A percentile compares a stretch with the other conserved stretches of the same genome.
These are phyloP conservation scores for Tautogolabrus adspersus DNA, from an alignment of 2,113 vertebrate species.

Conservation along the genomic window DNA sequence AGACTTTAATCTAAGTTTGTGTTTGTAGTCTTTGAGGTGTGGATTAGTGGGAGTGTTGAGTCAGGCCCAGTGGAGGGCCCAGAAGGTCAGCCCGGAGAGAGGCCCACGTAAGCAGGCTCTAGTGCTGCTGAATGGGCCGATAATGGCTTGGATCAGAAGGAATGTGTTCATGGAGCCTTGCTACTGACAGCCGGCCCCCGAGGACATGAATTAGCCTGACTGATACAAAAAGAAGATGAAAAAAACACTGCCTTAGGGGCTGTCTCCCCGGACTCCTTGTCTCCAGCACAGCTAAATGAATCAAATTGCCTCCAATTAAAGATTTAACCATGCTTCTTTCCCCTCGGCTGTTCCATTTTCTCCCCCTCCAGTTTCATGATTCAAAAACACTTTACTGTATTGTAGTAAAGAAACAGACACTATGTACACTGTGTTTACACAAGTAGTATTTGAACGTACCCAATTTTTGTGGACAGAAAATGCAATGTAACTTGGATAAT, in stretches of 20 bases:
- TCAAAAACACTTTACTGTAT: constrained; percentile 35
- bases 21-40: constrained; percentile 75
- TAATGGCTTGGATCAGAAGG: constrained; percentile 79
- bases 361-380: constrained; percentile 48
- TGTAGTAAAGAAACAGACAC: constrained; percentile 40
- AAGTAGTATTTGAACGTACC: constrained; percentile 19
- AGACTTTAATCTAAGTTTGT: constrained; percentile 69
- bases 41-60: constrained; percentile 75
- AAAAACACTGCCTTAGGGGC: constrained; percentile 74
- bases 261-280: constrained; percentile 76
- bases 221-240: constrained; percentile 83
- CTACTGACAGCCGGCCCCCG: constrained; percentile 80
- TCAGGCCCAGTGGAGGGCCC: constrained; percentile 66
- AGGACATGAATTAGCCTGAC: constrained; percentile 81
- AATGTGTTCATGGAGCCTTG: constrained; percentile 81
- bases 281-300: constrained; percentile 81
- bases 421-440: constrained; percentile 26
- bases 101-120: constrained; percentile 75
- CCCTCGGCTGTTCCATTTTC: constrained; percentile 49
- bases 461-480: constrained; percentile 26
- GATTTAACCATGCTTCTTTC: constrained; percentile 76
- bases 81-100: constrained; percentile 71
- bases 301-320: constrained; percentile 84
- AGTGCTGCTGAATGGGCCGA: constrained; percentile 76
- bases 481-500: constrained; percentile 11